Evolutionary conservation across 2,888 invertebrate genomes (phyloP).

Genomic region (Drosophila atripex): DNA sequence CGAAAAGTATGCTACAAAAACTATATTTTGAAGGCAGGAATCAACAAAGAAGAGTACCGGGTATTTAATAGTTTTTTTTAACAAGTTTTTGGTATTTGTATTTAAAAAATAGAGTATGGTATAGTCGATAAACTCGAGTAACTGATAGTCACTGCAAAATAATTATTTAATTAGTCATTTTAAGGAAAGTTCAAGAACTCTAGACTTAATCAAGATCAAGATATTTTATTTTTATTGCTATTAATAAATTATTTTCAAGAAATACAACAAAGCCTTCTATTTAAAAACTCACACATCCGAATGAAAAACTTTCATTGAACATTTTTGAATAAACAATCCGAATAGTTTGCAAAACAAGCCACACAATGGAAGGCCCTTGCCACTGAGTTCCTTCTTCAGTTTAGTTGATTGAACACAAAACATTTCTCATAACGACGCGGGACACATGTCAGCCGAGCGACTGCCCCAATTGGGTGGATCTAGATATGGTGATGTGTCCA

Average conservation of each 20-base stretch:
- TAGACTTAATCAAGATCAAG: too few species aligned
- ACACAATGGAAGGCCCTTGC: background rate
- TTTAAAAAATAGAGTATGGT: too few species aligned
- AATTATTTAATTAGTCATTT: too few species aligned
- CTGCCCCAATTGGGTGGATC: conserved; percentile 23
- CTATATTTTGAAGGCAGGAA: too few species aligned
- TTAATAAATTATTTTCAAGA: too few species aligned
- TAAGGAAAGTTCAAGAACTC: too few species aligned
- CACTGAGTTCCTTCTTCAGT: background rate
- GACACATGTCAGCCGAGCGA: too few species aligned
- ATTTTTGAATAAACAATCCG: background rate
- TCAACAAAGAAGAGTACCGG: background rate
- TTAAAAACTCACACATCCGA: background rate
- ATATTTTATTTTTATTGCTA: too few species aligned
- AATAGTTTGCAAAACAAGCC: background rate
- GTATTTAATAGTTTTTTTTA: background rate
- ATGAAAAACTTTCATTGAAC: background rate
- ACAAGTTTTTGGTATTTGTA: too few species aligned
- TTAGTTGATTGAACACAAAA: conserved; percentile 20
- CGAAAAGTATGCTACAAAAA: too few species aligned
- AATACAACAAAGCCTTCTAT: background rate
- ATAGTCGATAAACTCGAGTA: too few species aligned
- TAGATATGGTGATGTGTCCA: conserved; percentile 11
- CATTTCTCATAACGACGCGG: conserved; percentile 31
- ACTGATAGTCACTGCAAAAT: too few species aligned